Evolutionary conservation across 2,113 vertebrate species (phyloP), one percentile per base, ranked within the genome.

Genomic region (Peromyscus maniculatus): DNA sequence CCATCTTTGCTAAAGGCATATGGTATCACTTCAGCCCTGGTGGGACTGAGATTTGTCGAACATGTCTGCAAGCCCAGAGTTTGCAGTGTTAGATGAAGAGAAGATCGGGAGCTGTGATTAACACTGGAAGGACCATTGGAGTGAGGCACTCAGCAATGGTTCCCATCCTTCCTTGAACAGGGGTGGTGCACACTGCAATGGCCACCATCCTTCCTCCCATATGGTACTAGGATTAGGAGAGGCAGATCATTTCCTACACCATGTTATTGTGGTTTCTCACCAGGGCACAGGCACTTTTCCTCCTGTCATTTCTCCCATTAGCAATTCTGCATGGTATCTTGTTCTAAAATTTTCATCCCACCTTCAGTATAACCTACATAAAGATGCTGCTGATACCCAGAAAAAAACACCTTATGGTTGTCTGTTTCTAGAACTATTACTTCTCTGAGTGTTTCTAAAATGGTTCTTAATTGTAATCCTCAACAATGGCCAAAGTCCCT

Each of bases 1-100:
- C 78, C 33, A 82, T 92, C 43, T 78, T 96, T 91, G 92, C 92
- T 93, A 26, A 92, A 39, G 89, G 86, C 88, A 87, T 80, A 91
- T 13, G 21, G 16, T 71, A 64, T 80, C 69, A 72, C 22, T 21
- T 21, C 15, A 66, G 39, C 55, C 33, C 55, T 71, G 10, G 26
- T 84, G 84, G 95, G 71, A 98, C 66, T 89, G 57, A 87, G 83
- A 93, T 74, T 80, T 97, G 28, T 95, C 19, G 12, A 74, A 33
- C 59, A 39, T 0, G 59, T 94, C 49, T 75, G n/a, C 11, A 93
- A 80, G 57, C 55, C n/a, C 12, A 10, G 21, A 93, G 57, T 10
- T 15, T 64, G 21, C 39, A 24, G 43, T 74, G 19, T 67, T n/a
- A 15, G 3, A 16, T 28, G 88, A 62, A 82, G 88, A 52, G 1